phyloP scores from a whole-genome alignment of 2,797 vertebrate genomes.

The Echiichthys vipera region DNA sequence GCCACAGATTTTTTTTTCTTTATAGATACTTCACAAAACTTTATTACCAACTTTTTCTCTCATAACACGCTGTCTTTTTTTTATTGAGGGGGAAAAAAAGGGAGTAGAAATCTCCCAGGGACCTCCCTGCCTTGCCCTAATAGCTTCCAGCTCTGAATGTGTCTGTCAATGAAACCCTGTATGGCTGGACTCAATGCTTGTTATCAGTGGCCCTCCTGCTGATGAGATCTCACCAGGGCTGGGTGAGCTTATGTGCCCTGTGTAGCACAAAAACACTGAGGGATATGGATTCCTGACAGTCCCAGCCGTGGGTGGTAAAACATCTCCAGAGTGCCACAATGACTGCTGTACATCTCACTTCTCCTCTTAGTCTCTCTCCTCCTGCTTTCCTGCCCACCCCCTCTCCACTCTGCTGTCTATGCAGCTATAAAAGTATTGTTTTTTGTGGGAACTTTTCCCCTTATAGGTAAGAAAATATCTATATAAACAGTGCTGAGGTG shows the following conservation, averaged over 20 bases:
- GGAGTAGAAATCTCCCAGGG: background rate
- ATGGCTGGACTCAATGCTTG: constrained; percentile 19
- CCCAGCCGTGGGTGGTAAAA: constrained; percentile 56
- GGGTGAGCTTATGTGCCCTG: constrained; percentile 30
- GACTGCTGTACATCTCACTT: constrained; percentile 34
- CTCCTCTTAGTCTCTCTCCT: constrained; percentile 21
- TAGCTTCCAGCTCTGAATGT: constrained; percentile 6
- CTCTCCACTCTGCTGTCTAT: background rate
- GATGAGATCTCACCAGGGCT: constrained; percentile 40
- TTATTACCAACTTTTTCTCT: background rate
- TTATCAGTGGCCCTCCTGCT: constrained; percentile 47
- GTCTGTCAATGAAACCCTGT: constrained; percentile 21
- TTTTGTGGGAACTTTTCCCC: constrained; percentile 5
- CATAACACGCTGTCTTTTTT: background rate
- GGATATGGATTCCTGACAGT: constrained; percentile 52
- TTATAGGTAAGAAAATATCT: constrained; percentile 6
- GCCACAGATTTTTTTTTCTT: background rate
- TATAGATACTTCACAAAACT: constrained; percentile 11
- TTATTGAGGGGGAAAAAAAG: constrained; percentile 1
- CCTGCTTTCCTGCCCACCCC: background rate
- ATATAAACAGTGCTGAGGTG: background rate
- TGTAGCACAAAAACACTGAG: constrained; percentile 38
- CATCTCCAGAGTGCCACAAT: constrained; percentile 15
- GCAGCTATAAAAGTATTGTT: constrained; percentile 1
- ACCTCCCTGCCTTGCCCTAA: background rate